Conservation (phyloP, 2,888 invertebrate species). For the Tribolium freemani region DNA sequence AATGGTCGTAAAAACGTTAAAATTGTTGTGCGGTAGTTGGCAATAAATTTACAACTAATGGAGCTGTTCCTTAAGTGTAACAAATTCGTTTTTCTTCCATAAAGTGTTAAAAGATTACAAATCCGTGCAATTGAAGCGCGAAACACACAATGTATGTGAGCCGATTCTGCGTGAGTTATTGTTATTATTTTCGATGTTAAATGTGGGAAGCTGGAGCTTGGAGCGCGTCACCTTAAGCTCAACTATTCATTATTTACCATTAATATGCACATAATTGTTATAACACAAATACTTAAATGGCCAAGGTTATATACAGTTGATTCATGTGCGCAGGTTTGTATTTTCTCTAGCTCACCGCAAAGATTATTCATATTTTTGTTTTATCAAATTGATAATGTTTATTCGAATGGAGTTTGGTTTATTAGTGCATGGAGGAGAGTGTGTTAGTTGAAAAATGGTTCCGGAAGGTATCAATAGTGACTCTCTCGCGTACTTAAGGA, state of each 20-base stretch:
- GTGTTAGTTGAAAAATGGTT: slow-evolving; percentile 47
- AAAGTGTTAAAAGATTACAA: slow-evolving; percentile 13
- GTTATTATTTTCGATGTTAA: neutral
- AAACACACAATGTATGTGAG: neutral
- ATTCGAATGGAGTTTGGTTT: slow-evolving; percentile 27
- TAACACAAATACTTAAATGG: slow-evolving; percentile 49
- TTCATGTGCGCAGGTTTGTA: slow-evolving; percentile 49
- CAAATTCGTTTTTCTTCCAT: slow-evolving; percentile 9
- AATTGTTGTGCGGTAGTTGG: neutral
- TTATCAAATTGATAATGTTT: slow-evolving; percentile 48
- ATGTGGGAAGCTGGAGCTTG: slow-evolving; percentile 3
- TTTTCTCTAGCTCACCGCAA: slow-evolving; percentile 38
- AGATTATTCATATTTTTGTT: slow-evolving; percentile 45
- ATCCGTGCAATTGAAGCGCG: neutral
- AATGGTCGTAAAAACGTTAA: slow-evolving; percentile 6
- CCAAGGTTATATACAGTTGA: slow-evolving; percentile 49
- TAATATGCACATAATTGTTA: slow-evolving; percentile 46
- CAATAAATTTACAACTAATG: slow-evolving; percentile 6
- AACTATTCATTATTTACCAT: slow-evolving; percentile 33
- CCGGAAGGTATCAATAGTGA: slow-evolving; percentile 59
- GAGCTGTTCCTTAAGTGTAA: slow-evolving; percentile 15
- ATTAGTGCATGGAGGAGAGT: slow-evolving; percentile 30
- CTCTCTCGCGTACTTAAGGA: slow-evolving; percentile 71
- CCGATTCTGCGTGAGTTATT: too few species aligned
- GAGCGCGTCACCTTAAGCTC: slow-evolving; percentile 18